Evolutionary conservation across 2,888 invertebrate genomes (phyloP).

Genomic region (Sussaba pulchella): DNA sequence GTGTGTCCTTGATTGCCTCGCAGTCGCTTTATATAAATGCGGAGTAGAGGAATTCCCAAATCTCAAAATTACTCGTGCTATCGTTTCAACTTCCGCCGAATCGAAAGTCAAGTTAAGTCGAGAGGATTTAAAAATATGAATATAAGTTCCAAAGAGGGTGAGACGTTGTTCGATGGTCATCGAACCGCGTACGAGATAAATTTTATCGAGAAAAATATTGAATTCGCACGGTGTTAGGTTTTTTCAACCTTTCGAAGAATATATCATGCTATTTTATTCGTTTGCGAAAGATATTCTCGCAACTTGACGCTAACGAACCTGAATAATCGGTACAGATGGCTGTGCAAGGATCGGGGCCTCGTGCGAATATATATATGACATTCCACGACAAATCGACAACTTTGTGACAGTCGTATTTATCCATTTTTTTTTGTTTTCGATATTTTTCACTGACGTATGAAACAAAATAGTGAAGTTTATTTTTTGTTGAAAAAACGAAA

Average conservation of each 20-base stretch:
- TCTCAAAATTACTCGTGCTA: background rate
- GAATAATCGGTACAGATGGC: too few species aligned
- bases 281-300: too few species aligned
- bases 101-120: background rate
- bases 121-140: background rate
- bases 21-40: conserved; percentile 16
- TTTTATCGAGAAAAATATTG: background rate
- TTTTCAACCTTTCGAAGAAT: background rate
- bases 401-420: too few species aligned
- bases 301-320: too few species aligned
- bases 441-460: too few species aligned
- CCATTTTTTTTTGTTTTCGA: too few species aligned
- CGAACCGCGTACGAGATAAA: background rate
- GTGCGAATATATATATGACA: too few species aligned
- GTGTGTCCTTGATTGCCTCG: background rate
- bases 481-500: too few species aligned
- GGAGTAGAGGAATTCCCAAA: background rate
- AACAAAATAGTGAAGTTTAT: too few species aligned
- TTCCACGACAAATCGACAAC: too few species aligned
- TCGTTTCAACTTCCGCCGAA: background rate
- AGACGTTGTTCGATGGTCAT: background rate
- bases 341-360: too few species aligned
- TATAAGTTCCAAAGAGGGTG: background rate
- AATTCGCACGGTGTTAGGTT: too few species aligned
- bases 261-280: background rate